phyloP scores from a whole-genome alignment of 92 coral and sea anemone species.

The Paragorgia papillata region DNA sequence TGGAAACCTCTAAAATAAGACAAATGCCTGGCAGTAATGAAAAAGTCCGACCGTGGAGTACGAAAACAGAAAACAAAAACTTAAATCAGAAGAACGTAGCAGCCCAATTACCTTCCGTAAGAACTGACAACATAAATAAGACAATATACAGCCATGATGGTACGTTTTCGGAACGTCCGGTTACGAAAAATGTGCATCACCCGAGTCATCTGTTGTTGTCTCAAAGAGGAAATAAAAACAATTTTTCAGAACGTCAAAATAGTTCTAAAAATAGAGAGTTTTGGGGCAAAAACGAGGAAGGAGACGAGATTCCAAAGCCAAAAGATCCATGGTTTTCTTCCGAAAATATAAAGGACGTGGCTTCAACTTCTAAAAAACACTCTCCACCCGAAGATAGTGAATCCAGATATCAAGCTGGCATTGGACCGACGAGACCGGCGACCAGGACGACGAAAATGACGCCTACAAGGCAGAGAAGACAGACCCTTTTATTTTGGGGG shows the following conservation, averaged over 20 bases:
- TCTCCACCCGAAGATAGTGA: not conserved
- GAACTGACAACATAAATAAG: too few species aligned
- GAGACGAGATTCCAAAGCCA: slow-evolving; percentile 17
- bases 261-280: not conserved
- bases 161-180: too few species aligned
- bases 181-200: too few species aligned
- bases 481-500: not conserved
- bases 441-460: not conserved
- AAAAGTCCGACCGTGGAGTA: too few species aligned
- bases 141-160: too few species aligned
- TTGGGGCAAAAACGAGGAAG: slow-evolving; percentile 12
- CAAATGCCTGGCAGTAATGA: too few species aligned
- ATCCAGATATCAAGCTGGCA: not conserved
- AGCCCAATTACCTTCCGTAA: too few species aligned
- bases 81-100: too few species aligned
- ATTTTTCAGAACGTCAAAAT: not conserved
- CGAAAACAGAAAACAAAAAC: too few species aligned
- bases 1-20: too few species aligned
- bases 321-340: slow-evolving; percentile 28
- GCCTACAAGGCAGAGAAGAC: not conserved
- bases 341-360: not conserved
- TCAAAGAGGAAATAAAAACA: not conserved
- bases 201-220: too few species aligned
- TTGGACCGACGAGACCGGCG: not conserved
- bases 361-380: not conserved